Evolutionary conservation across 2,888 invertebrate genomes (phyloP).

Genomic region (Troides oblongomaculatus): DNA sequence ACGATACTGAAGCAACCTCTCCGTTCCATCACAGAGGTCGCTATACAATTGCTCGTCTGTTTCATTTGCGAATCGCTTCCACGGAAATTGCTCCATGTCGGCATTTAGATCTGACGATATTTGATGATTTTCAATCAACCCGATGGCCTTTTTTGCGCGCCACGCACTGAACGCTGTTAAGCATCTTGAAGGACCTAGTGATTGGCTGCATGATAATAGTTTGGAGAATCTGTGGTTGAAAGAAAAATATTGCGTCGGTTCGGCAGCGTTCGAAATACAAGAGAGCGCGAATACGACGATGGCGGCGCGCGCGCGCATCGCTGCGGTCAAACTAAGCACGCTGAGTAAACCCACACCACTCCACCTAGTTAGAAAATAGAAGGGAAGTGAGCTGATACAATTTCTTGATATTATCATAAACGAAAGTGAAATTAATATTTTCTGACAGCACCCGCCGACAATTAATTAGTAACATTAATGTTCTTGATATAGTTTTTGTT

Average conservation of each 20-base stretch:
- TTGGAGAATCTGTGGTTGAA: slow-evolving; percentile 15
- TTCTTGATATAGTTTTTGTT: too few relatives aligned
- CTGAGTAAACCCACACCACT: slow-evolving; percentile 40
- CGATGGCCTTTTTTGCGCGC: slow-evolving; percentile 65
- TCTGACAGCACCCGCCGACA: slow-evolving; percentile 14
- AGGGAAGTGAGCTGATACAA: slow-evolving; percentile 41
- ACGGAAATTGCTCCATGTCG: slow-evolving; percentile 63
- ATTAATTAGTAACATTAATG: neutral
- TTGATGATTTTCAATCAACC: slow-evolving; percentile 37
- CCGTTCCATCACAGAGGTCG: slow-evolving; percentile 71
- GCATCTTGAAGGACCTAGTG: slow-evolving; percentile 75
- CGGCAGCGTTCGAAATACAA: slow-evolving; percentile 45
- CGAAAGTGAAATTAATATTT: slow-evolving; percentile 24
- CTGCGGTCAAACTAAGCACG: slow-evolving; percentile 60
- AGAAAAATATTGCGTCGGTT: slow-evolving; percentile 23
- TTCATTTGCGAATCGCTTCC: slow-evolving; percentile 61
- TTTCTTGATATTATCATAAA: slow-evolving; percentile 24
- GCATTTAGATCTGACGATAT: slow-evolving; percentile 44
- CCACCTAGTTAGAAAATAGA: slow-evolving; percentile 42
- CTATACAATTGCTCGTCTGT: slow-evolving; percentile 73
- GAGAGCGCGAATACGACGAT: slow-evolving; percentile 56
- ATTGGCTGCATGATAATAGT: slow-evolving; percentile 49
- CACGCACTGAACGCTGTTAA: slow-evolving; percentile 77
- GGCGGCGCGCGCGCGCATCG: slow-evolving; percentile 72
- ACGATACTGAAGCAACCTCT: slow-evolving; percentile 71